Conservation (phyloP, 1,140 invertebrate genomes). For the Glossosoma conforme region DNA sequence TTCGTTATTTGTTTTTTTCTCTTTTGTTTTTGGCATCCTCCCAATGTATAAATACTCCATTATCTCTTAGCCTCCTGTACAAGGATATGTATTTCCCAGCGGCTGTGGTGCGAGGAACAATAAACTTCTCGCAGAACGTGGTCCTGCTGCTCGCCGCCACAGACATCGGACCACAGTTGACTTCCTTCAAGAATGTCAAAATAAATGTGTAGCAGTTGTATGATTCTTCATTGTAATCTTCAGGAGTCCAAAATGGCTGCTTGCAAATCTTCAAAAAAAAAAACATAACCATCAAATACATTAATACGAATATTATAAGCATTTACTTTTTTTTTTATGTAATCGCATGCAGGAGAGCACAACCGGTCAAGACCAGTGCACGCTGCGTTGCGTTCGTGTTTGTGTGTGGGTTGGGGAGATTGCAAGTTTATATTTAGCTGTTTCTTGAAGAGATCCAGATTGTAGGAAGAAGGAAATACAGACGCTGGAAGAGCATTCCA, state of each 20-base stretch:
- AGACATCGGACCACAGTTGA: conserved; percentile 59
- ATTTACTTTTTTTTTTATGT: too few relatives aligned
- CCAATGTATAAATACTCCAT: conserved; percentile 47
- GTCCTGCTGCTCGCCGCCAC: conserved; percentile 59
- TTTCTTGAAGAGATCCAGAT: too few relatives aligned
- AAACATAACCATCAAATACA: too few relatives aligned
- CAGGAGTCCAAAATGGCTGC: conserved; percentile 59
- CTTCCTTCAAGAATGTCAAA: conserved; percentile 61
- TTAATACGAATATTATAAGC: too few relatives aligned
- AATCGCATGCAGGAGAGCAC: too few relatives aligned
- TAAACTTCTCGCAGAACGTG: conserved; percentile 70
- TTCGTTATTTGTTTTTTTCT: conserved; percentile 16
- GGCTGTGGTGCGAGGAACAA: conserved; percentile 65
- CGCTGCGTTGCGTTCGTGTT: too few relatives aligned
- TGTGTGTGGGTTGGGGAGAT: too few relatives aligned
- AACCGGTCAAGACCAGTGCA: too few relatives aligned
- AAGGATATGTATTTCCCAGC: conserved; percentile 78
- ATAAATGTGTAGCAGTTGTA: conserved; percentile 81
- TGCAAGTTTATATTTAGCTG: too few relatives aligned
- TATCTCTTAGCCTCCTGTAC: conserved; percentile 60
- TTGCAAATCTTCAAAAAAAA: conserved; percentile 48
- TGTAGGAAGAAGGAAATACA: too few relatives aligned
- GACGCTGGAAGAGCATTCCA: too few relatives aligned
- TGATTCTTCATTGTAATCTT: conserved; percentile 64
- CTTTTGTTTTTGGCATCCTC: conserved; percentile 21